Evolutionary conservation across 2,113 vertebrate species (phyloP).

Genomic region (Odocoileus virginianus): DNA sequence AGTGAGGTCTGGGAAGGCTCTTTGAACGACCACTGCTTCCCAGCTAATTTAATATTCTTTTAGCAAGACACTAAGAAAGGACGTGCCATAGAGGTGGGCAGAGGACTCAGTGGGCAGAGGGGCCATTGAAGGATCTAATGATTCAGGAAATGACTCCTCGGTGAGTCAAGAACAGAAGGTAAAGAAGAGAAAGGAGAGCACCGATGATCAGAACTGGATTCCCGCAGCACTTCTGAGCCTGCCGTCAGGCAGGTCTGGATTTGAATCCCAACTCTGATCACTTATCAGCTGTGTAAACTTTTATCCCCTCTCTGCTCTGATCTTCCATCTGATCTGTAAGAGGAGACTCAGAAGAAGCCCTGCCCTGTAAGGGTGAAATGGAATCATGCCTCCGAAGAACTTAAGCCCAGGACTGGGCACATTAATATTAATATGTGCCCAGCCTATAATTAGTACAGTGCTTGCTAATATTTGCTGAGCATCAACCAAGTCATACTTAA

Average conservation of each 20-base stretch:
- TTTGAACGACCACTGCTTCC: neutral
- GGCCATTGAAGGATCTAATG: neutral
- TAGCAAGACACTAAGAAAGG: neutral
- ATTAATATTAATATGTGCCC: too few relatives aligned
- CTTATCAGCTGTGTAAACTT: neutral
- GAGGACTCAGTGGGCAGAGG: neutral
- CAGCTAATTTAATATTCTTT: fast-evolving
- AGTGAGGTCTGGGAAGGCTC: neutral
- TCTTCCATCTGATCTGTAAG: neutral
- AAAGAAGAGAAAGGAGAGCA: too few relatives aligned
- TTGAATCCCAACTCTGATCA: neutral
- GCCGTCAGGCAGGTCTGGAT: neutral
- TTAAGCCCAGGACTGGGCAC: neutral
- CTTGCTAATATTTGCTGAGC: neutral
- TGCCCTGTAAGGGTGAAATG: fast-evolving
- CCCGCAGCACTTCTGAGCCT: fast-evolving
- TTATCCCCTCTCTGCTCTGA: neutral
- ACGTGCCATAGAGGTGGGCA: neutral
- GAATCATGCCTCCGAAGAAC: neutral
- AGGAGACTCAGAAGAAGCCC: too few relatives aligned
- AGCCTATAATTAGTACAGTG: fast-evolving
- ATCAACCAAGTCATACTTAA: fast-evolving
- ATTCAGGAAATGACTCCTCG: neutral
- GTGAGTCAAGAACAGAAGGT: neutral
- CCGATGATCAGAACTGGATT: neutral